Base-by-base conservation (phyloP, 2,113 vertebrate species). In the Phalacrocorax brasilianus region DNA sequence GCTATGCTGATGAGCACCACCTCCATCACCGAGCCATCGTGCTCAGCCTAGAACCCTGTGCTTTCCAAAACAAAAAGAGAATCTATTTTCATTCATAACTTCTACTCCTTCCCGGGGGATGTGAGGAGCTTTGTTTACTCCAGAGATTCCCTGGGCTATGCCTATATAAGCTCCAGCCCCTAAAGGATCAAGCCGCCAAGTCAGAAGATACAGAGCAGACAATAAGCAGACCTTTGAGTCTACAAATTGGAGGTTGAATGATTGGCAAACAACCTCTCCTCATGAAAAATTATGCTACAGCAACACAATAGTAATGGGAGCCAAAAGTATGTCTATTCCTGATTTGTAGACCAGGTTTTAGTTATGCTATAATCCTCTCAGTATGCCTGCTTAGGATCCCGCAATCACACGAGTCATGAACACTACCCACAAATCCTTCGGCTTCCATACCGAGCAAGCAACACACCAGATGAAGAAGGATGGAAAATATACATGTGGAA, bases 401-500 rank as follows among this genome's bases (percentile, higher is more conserved):
- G 38, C 91, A 96, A 80, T 96, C 90, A 95, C 94, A 95, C 71
- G n/a, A 97, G 89, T 94, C 95, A 96, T 91, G 95, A 96, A 95
- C 88, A 96, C 95, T 96, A 96, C 95, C 82, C 95, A 96, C 91
- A 96, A 95, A 96, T 96, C 94, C 90, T 88, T 38, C 6, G 0
- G 85, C 93, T 96, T 88, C 90, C 76, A 38, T 93, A 85, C 91
- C 11, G 92, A 96, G 95, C 67, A 95, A 97, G 75, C 35, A 7
- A 96, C 95, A 97, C 95, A 96, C 96, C 96, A 97, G 96, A 97
- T 96, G 96, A 97, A 97, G 95, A 91, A 79, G 63, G 93, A 95
- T 96, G 67, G 95, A 97, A 97, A 97, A 97, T 96, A 96, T 97
- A 96, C 93, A 96, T 96, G 95, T 95, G 96, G 95, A 97, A 97